These are phyloP conservation scores for Falco columbarius DNA, from an alignment of 2,797 vertebrate species.

Conservation along the genomic window DNA sequence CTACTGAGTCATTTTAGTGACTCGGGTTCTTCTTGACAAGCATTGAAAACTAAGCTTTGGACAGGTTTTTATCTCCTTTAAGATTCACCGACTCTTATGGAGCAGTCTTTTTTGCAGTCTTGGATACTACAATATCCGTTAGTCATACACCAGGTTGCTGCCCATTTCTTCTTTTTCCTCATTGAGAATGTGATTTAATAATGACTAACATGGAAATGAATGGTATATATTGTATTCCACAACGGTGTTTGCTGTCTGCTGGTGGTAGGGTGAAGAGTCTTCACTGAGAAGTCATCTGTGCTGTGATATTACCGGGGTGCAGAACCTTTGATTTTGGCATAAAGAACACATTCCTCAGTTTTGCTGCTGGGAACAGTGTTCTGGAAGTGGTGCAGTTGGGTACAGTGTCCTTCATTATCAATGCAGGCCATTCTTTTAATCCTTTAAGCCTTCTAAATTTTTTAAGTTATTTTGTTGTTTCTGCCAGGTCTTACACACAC, in stretches of 20 bases:
- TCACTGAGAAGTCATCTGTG: not conserved
- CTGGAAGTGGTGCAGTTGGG: not conserved
- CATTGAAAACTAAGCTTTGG: not conserved
- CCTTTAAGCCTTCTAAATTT: not conserved
- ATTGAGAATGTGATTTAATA: not conserved
- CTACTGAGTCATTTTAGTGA: not conserved
- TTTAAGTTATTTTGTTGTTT: not conserved
- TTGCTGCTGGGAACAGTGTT: not conserved
- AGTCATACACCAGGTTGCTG: not conserved
- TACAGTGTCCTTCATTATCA: not conserved
- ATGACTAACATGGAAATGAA: not conserved
- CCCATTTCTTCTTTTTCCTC: not conserved
- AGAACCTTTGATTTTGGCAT: not conserved
- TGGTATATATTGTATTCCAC: not conserved
- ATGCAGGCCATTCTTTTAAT: not conserved
- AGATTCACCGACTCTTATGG: not conserved
- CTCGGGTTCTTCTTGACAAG: not conserved
- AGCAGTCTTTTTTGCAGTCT: not conserved
- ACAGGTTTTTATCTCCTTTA: not conserved
- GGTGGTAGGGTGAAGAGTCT: not conserved
- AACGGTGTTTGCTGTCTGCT: not conserved
- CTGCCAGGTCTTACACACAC: not conserved
- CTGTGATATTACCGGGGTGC: not conserved
- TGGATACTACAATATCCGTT: not conserved
- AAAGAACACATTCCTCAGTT: not conserved